Evolutionary conservation across 2,888 invertebrate species (phyloP).

Genomic region (Amblyteles armatorius): DNA sequence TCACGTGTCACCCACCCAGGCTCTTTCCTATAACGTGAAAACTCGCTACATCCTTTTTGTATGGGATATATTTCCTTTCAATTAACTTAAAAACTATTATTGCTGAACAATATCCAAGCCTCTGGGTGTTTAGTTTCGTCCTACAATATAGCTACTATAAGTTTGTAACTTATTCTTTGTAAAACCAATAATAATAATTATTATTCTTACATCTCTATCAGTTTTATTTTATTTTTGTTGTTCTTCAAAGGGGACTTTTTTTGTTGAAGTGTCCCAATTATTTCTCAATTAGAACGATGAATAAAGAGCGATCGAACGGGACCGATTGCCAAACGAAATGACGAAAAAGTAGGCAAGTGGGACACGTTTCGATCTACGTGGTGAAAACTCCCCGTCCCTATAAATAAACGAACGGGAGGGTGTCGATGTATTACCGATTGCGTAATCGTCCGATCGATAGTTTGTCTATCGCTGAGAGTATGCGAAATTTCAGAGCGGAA

Average conservation of each 20-base stretch:
- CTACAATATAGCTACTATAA: too few species aligned
- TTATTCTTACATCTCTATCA: not conserved
- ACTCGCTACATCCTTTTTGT: slow-evolving; percentile 13
- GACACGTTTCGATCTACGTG: slow-evolving; percentile 51
- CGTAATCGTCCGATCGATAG: slow-evolving; percentile 24
- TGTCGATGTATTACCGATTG: not conserved
- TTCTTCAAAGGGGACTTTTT: not conserved
- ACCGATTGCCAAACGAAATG: slow-evolving; percentile 59
- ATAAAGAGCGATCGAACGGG: slow-evolving; percentile 39
- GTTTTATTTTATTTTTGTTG: not conserved
- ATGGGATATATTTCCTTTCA: too few species aligned
- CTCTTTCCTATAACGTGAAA: slow-evolving; percentile 22
- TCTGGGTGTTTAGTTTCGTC: too few species aligned
- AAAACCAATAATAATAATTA: too few species aligned
- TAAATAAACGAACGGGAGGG: slow-evolving; percentile 61
- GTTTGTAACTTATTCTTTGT: too few species aligned
- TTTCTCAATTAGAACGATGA: slow-evolving; percentile 6
- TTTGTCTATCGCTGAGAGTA: not conserved
- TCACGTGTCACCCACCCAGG: slow-evolving; percentile 67
- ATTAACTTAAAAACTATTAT: not conserved
- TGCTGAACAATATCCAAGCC: not conserved
- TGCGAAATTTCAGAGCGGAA: slow-evolving; percentile 33
- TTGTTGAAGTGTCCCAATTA: not conserved
- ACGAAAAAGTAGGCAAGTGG: slow-evolving; percentile 64
- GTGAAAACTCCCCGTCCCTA: slow-evolving; percentile 49